phyloP scores from a whole-genome alignment of 1,140 invertebrate genomes.

The Musca vetustissima region DNA sequence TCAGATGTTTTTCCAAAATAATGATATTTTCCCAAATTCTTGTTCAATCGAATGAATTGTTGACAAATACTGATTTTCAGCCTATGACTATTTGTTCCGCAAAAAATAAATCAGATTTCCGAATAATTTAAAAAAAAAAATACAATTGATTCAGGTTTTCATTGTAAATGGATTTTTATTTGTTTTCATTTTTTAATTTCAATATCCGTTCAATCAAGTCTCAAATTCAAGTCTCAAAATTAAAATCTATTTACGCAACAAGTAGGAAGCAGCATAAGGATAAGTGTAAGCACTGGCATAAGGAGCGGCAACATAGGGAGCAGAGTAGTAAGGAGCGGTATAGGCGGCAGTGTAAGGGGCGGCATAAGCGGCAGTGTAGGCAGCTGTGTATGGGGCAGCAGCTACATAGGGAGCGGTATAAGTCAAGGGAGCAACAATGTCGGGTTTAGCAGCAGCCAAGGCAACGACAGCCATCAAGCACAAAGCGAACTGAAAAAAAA shows the following conservation, averaged over 20 bases:
- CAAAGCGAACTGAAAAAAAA: slow-evolving; percentile 40
- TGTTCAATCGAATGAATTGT: no score
- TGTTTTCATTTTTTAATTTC: background rate
- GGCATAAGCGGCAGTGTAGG: slow-evolving; percentile 13
- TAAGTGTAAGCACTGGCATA: background rate
- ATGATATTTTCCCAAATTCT: no score
- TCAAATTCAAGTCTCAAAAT: background rate
- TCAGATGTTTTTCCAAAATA: no score
- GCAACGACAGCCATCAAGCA: slow-evolving; percentile 47
- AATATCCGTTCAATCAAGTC: background rate
- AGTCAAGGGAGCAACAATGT: slow-evolving; percentile 38
- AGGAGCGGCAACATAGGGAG: slow-evolving; percentile 25
- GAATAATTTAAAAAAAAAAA: no score
- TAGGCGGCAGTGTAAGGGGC: slow-evolving; percentile 27
- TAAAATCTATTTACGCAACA: slow-evolving; percentile 25
- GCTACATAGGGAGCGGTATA: slow-evolving; percentile 31
- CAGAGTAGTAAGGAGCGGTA: slow-evolving; percentile 26
- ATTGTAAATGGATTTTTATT: background rate
- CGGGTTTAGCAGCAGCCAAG: slow-evolving; percentile 46
- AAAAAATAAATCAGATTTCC: no score
- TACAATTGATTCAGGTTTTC: no score
- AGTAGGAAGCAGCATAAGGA: slow-evolving; percentile 18
- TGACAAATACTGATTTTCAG: no score
- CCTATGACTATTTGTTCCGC: no score
- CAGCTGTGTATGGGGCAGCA: slow-evolving; percentile 28